These are phyloP conservation scores for Hydrozoanthus gracilis DNA, from an alignment of 92 coral and sea anemone genomes.

Conservation along the genomic window DNA sequence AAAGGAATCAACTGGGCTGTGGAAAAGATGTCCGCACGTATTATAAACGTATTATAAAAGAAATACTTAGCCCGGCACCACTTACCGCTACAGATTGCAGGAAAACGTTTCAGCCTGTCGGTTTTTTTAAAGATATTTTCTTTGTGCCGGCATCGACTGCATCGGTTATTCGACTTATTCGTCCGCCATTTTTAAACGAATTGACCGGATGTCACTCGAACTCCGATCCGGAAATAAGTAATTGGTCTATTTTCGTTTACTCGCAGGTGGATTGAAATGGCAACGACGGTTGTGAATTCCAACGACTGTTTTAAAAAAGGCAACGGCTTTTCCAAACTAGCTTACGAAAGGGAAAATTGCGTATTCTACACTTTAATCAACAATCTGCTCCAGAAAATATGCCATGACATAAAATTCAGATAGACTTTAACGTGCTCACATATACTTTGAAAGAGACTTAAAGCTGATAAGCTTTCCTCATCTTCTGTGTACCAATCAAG, in stretches of 20 bases:
- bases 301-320: neutral
- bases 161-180: slow-evolving; percentile 1
- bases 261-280: neutral
- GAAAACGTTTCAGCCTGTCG: neutral
- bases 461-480: too few species aligned
- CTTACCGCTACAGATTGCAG: slow-evolving; percentile 14
- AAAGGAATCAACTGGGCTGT: neutral
- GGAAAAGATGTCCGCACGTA: neutral
- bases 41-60: neutral
- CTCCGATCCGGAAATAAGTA: slow-evolving; percentile 1
- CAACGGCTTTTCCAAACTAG: neutral
- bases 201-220: slow-evolving; percentile 8
- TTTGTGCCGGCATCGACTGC: slow-evolving; percentile 1
- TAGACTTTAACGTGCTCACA: too few species aligned
- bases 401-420: too few species aligned
- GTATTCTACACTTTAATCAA: too few species aligned
- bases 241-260: neutral
- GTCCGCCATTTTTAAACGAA: slow-evolving; percentile 6
- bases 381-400: too few species aligned
- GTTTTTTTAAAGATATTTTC: neutral
- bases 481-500: too few species aligned
- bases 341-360: neutral
- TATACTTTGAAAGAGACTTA: too few species aligned
- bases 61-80: neutral
- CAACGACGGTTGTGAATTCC: too few species aligned